These are phyloP conservation scores for Mya arenaria DNA, from an alignment of 1,140 invertebrate genomes.

Conservation along the genomic window DNA sequence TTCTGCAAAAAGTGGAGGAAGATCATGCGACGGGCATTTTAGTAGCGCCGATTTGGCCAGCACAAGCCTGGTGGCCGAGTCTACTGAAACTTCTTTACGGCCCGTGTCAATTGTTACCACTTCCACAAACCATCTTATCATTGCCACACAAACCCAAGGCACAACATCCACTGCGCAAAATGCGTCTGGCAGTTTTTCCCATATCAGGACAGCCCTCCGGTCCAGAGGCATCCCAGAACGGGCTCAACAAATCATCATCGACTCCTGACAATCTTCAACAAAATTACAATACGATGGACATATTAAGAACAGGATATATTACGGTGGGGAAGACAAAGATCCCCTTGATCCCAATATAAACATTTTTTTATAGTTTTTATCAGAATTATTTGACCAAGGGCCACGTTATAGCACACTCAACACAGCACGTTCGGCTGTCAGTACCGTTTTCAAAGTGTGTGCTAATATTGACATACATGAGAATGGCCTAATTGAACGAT, in stretches of 20 bases:
- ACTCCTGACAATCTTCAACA: conserved; percentile 40
- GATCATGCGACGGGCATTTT: no score
- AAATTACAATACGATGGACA: conserved; percentile 45
- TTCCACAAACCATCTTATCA: no score
- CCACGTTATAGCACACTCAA: conserved; percentile 20
- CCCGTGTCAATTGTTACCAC: no score
- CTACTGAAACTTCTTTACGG: no score
- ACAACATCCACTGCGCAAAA: no score
- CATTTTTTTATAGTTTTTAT: conserved; percentile 15
- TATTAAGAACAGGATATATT: conserved; percentile 25
- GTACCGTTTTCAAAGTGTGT: not conserved
- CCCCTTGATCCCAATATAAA: conserved; percentile 12
- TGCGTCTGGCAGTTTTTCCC: conserved; percentile 8
- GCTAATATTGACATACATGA: no score
- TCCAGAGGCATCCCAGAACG: conserved; percentile 8
- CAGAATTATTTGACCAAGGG: conserved; percentile 9
- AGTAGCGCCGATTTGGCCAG: no score
- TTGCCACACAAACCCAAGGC: no score
- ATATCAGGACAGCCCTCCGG: conserved; percentile 22
- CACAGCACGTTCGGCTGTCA: conserved; percentile 19
- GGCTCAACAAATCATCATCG: conserved; percentile 21
- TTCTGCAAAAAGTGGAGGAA: no score
- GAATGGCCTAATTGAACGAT: no score
- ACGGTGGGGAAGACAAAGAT: conserved; percentile 33
- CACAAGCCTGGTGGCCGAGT: no score